Evolutionary conservation across 2,113 vertebrate genomes (phyloP).

Genomic region (Oceanites oceanicus): DNA sequence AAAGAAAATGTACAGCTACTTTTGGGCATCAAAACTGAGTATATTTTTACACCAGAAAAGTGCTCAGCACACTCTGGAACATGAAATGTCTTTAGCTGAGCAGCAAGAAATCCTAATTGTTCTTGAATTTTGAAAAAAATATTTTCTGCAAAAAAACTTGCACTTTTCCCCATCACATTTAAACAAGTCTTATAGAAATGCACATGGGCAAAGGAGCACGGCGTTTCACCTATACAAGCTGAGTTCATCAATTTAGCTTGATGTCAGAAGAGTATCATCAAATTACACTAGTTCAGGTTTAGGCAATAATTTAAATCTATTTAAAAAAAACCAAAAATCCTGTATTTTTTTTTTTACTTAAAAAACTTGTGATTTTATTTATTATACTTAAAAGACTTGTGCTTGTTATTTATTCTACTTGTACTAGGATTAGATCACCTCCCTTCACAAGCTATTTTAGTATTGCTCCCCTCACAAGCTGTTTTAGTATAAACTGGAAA

Average conservation of each 20-base stretch:
- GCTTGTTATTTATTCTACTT: neutral
- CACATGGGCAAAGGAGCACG: neutral
- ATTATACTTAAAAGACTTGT: neutral
- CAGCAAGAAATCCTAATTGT: neutral
- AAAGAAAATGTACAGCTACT: neutral
- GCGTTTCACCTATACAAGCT: neutral
- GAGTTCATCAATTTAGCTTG: neutral
- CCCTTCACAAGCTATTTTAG: neutral
- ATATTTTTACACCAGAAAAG: neutral
- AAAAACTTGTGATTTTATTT: neutral
- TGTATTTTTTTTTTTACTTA: neutral
- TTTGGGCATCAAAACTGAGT: neutral
- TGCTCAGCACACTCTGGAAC: neutral
- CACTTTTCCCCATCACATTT: neutral
- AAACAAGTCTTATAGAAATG: neutral
- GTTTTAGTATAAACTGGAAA: neutral
- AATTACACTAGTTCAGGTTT: neutral
- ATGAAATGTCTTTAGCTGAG: neutral
- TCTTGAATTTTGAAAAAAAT: neutral
- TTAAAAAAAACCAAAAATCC: neutral
- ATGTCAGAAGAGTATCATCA: neutral
- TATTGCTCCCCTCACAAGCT: neutral
- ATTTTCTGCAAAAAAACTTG: neutral
- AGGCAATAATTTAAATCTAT: neutral
- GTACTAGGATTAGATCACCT: neutral